phyloP scores from a whole-genome alignment of 2,113 vertebrate genomes.

The Rostratula benghalensis region DNA sequence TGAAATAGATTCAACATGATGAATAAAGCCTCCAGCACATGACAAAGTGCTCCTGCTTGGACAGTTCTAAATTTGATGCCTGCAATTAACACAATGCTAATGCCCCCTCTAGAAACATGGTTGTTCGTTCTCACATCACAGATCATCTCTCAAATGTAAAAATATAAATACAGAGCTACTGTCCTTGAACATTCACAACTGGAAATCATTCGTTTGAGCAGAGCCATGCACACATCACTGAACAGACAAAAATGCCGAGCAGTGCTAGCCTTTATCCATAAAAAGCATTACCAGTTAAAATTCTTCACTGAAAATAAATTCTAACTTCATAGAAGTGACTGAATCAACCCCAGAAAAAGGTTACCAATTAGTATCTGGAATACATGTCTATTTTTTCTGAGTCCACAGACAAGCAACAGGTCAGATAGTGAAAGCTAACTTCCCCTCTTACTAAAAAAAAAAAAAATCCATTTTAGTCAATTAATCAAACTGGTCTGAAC shows the following conservation, averaged over 20 bases:
- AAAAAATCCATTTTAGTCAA: background rate
- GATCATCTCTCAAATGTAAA: background rate
- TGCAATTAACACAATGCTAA: background rate
- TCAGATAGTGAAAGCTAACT: background rate
- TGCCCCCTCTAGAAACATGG: background rate
- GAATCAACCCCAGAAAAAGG: background rate
- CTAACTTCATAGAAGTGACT: background rate
- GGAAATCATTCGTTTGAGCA: background rate
- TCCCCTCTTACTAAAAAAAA: background rate
- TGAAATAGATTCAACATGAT: background rate
- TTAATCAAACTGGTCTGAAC: background rate
- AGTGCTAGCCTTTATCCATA: background rate
- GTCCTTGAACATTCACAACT: background rate
- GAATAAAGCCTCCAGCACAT: background rate
- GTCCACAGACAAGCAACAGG: background rate
- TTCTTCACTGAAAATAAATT: background rate
- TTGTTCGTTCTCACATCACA: background rate
- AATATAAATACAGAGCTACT: background rate
- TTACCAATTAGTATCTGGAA: background rate
- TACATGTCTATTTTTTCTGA: background rate
- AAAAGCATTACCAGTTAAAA: background rate
- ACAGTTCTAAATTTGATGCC: background rate
- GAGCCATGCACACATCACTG: background rate
- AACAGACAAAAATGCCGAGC: background rate
- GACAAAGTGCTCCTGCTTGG: background rate